These are phyloP conservation scores for Amiota mariae DNA, from an alignment of 2,888 invertebrate species.

Conservation along the genomic window DNA sequence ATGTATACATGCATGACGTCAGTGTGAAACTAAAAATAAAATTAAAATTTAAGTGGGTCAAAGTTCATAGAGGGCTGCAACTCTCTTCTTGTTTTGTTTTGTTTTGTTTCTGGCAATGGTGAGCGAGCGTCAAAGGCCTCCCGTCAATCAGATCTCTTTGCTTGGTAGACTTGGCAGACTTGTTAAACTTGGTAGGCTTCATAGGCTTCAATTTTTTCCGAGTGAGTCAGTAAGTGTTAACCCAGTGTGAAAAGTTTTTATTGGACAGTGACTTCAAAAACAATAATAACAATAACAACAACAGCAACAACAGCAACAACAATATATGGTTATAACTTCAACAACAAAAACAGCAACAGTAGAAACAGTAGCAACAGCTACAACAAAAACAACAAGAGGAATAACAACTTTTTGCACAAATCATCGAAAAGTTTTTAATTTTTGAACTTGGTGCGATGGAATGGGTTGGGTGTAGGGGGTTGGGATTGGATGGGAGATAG, in stretches of 20 bases:
- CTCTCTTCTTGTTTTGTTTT: too few species aligned
- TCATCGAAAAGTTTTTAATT: slow-evolving; percentile 32
- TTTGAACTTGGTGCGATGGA: slow-evolving; percentile 22
- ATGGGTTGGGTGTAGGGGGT: background rate
- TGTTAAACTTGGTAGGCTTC: background rate
- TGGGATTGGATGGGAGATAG: too few species aligned
- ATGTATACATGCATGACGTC: too few species aligned
- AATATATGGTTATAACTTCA: background rate
- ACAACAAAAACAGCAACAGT: slow-evolving; percentile 5
- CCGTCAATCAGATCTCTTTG: too few species aligned
- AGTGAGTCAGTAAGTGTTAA: background rate
- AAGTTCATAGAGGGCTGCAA: too few species aligned
- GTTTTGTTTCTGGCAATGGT: too few species aligned
- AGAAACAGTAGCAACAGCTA: background rate
- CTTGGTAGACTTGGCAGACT: background rate
- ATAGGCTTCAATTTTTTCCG: background rate
- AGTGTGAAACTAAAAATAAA: too few species aligned
- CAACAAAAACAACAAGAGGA: background rate
- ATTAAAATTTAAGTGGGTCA: too few species aligned
- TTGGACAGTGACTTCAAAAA: background rate
- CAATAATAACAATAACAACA: background rate
- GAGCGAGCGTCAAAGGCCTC: too few species aligned
- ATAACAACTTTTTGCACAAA: slow-evolving; percentile 28
- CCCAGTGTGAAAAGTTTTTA: slow-evolving; percentile 29
- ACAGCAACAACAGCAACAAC: too few species aligned